Evolutionary conservation across 2,113 vertebrate species (phyloP), one percentile per base, ranked within the genome.

Genomic region (Dermatemys mawii): DNA sequence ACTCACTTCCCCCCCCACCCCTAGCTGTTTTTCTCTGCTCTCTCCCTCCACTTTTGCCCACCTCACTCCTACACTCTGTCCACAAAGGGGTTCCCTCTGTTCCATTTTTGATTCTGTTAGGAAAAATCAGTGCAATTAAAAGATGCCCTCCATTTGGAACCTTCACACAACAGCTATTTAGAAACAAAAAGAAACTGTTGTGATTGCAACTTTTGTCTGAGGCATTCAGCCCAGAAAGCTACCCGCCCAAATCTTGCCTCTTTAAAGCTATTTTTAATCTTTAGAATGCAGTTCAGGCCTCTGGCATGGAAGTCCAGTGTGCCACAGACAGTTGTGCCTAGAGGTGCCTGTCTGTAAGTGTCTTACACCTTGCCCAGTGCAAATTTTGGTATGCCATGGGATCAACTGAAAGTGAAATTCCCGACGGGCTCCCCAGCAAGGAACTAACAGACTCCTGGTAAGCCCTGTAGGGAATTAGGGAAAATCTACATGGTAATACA

Each of bases 311-410:
- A 54, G 76, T 50, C 44, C 44, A 46, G 5, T 24, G 76, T 87
- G n/a, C n/a, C 35, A 21, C 32, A n/a, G 63, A 70, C 35, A n/a
- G 10, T 70, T n/a, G 63, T n/a, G 63, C n/a, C 35, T 70, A 38
- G 38, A 38, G 63, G 63, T 38, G 44, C 32, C 78, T 73, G 54
- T 32, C 89, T 73, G 81, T 32, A 85, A 84, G 80, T 19, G 55
- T 60, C 76, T 70, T 44, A 16, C 38, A 26, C 49, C 8, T 3
- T 88, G 49, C 85, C 26, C 84, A 81, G 93, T 93, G 87, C 67
- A 94, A 29, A 84, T 78, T 93, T 82, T 90, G 93, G 22, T 67
- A 81, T 60, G 46, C 78, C 83, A 81, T 21, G 88, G 41, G 50
- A 16, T 3, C 78, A 82, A 24, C 70, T 73, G 60, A 0, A 6